These are phyloP conservation scores for Ectropis crepuscularia DNA, from an alignment of 2,888 invertebrate genomes.

Conservation along the genomic window DNA sequence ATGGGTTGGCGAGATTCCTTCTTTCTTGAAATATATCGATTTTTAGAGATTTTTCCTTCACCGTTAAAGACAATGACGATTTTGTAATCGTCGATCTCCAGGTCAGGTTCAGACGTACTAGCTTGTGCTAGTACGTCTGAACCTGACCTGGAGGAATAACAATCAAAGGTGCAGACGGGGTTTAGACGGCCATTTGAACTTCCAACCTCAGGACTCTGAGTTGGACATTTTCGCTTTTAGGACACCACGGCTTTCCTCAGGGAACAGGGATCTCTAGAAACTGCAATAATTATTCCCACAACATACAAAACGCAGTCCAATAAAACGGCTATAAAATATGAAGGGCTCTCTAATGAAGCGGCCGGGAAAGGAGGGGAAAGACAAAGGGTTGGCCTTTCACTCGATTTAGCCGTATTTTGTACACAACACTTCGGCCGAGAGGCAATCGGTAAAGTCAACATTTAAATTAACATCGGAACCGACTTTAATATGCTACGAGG, in stretches of 20 bases:
- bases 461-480: constrained; percentile 42
- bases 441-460: constrained; percentile 60
- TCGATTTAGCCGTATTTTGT: constrained; percentile 77
- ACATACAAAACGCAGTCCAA: constrained; percentile 32
- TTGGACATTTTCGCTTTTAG: too few species aligned
- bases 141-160: too few species aligned
- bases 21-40: too few species aligned
- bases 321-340: constrained; percentile 43
- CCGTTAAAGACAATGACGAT: too few species aligned
- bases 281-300: constrained; percentile 17
- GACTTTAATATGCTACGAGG: background rate
- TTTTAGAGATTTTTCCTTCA: too few species aligned
- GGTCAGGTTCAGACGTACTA: too few species aligned
- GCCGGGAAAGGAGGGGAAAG: constrained; percentile 51
- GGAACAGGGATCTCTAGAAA: constrained; percentile 5
- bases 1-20: too few species aligned
- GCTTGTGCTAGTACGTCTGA: too few species aligned
- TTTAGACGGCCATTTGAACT: too few species aligned
- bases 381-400: constrained; percentile 69
- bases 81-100: too few species aligned
- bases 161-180: too few species aligned
- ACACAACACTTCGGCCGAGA: constrained; percentile 71
- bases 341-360: constrained; percentile 64
- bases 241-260: background rate
- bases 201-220: too few species aligned